Evolutionary conservation across 1,140 invertebrate genomes (phyloP).

Genomic region (Conopomorpha cramerella): DNA sequence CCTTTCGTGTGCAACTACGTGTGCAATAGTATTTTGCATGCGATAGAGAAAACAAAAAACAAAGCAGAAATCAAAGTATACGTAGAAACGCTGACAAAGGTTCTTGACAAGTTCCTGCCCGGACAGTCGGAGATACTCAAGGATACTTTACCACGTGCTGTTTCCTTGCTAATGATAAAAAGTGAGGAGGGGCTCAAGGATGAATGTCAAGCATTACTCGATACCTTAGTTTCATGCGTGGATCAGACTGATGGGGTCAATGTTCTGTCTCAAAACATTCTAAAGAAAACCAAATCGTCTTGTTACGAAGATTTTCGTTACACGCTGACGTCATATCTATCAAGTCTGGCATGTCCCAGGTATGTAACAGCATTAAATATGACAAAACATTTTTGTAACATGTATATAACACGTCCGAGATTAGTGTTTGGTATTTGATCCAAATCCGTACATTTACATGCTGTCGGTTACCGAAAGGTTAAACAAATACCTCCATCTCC

Average conservation of each 20-base stretch:
- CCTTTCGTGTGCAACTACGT: slow-evolving; percentile 35
- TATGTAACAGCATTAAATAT: no score
- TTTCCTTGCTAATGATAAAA: slow-evolving; percentile 25
- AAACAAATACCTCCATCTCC: no score
- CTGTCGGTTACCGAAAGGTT: no score
- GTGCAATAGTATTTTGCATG: slow-evolving; percentile 22
- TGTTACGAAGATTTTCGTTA: slow-evolving; percentile 14
- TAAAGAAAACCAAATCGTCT: no score
- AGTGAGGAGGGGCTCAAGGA: slow-evolving; percentile 17
- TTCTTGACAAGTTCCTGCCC: slow-evolving; percentile 21
- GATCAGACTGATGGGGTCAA: neutral
- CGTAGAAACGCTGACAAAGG: slow-evolving; percentile 15
- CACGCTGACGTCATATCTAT: slow-evolving; percentile 17
- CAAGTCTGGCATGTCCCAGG: slow-evolving; percentile 22
- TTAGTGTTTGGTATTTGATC: no score
- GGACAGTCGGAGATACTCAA: slow-evolving; percentile 15
- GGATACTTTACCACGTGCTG: slow-evolving; percentile 18
- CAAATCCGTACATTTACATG: no score
- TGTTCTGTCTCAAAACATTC: neutral
- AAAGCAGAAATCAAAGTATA: slow-evolving; percentile 18
- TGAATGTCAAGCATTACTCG: slow-evolving; percentile 16
- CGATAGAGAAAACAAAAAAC: slow-evolving; percentile 20
- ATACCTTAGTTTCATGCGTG: neutral
- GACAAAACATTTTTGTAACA: no score
- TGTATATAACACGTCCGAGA: no score